Evolutionary conservation across 2,888 invertebrate species (phyloP).

Genomic region (Tetramorium bicarinatum): DNA sequence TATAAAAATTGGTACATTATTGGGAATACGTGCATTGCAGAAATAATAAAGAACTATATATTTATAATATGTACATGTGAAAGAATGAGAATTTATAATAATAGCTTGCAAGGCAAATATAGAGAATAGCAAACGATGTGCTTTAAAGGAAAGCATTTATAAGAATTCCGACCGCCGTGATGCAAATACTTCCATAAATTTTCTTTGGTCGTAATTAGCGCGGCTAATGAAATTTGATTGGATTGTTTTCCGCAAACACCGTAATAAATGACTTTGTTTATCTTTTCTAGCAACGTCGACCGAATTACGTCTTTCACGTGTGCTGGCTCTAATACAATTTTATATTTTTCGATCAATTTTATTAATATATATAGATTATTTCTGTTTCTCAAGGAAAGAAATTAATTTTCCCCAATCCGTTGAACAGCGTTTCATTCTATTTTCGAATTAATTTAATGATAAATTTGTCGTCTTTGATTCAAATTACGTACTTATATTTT

Average conservation of each 20-base stretch:
- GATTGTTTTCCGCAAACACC: conserved; percentile 44
- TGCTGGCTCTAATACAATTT: conserved; percentile 20
- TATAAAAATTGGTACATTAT: neutral
- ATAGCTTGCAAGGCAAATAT: neutral
- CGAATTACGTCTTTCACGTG: conserved; percentile 32
- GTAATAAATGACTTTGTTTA: conserved; percentile 44
- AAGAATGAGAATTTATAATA: neutral
- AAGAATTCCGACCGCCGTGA: conserved; percentile 7
- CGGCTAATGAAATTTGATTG: conserved; percentile 63
- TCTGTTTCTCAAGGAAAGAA: neutral
- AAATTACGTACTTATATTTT: neutral
- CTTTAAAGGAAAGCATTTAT: neutral
- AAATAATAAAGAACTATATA: neutral
- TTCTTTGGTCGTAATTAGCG: conserved; percentile 48
- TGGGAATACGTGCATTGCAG: neutral
- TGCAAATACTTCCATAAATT: conserved; percentile 39
- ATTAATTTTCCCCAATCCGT: neutral
- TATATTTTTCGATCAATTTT: conserved; percentile 18
- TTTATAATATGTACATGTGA: neutral
- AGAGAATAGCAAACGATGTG: neutral
- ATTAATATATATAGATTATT: conserved; percentile 28
- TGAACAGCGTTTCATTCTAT: neutral
- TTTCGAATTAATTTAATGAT: neutral
- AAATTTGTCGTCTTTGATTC: conserved; percentile 10
- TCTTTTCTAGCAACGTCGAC: neutral